Base-by-base conservation (phyloP, 2,797 vertebrate genomes). In the Sebastes umbrosus region DNA sequence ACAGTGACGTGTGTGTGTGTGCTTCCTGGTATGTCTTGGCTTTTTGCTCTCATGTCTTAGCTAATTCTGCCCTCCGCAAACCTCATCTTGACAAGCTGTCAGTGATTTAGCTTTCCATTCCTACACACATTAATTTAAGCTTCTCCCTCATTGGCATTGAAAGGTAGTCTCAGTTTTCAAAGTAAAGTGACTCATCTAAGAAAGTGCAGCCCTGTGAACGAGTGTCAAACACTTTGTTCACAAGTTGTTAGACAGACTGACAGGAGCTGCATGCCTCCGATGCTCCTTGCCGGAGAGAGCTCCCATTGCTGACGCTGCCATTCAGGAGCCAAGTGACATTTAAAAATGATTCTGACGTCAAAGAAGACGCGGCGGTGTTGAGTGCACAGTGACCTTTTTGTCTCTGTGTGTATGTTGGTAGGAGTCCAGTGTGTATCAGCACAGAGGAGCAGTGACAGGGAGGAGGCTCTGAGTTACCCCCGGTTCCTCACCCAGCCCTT, bases 271-370 rank as follows among this genome's bases (percentile, higher is more conserved):
- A 77, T 5, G 46, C 46, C 77, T 84, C 60, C 50, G 68, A 86
- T 55, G 73, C 75, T 76, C 66, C 75, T 87, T 54, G 69, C 71
- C 69, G 59, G 85, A 85, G 85, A 85, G 69, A 81, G 50, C 43
- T 63, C 73, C 59, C 11, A 7, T 13, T 78, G 88, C 91, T 92
- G 88, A 91, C 57, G 2, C 75, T 79, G 82, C 79, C 62, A n/a
- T 87, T 83, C 73, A 32, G 75, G 57, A 83, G 87, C 93, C 92
- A 87, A 88, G 80, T 92, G 89, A 87, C 93, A 90, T 93, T 94
- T 92, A 65, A 80, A 89, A 91, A 34, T 3, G 6, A 83, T 64
- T 80, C 82, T 90, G 91, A 93, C 85, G 87, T 93, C 89, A 93
- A 85, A 81, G 63, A 75, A 80, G 78, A 85, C n/a, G 31, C 4